A percentile compares a stretch with the other conserved stretches of the same genome.
Evolutionary conservation across 2,797 vertebrate genomes (phyloP).

Genomic region (Tachyglossus aculeatus): DNA sequence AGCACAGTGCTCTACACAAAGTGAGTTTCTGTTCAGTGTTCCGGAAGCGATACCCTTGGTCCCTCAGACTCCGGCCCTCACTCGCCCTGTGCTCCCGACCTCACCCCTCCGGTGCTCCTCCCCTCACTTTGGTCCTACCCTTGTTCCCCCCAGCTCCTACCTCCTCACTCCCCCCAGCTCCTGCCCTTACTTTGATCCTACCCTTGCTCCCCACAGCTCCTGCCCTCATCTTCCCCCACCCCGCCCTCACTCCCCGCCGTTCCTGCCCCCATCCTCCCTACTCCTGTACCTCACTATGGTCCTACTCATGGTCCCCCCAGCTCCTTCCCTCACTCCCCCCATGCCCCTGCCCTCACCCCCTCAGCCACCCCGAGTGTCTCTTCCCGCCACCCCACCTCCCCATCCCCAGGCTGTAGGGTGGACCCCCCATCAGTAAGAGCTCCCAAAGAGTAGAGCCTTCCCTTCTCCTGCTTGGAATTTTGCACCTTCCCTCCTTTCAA

Average conservation of each 20-base stretch:
- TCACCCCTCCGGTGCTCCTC: not conserved
- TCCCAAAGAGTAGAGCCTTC: too few species aligned
- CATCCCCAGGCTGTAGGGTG: not conserved
- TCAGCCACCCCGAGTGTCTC: not conserved
- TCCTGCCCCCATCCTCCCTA: not conserved
- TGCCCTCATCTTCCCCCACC: not conserved
- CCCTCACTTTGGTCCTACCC: not conserved
- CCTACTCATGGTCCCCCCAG: not conserved
- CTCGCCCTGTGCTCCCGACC: not conserved
- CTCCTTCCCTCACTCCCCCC: not conserved
- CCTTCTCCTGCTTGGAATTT: too few species aligned
- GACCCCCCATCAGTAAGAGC: not conserved
- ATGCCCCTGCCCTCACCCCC: fast-evolving
- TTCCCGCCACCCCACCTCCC: not conserved
- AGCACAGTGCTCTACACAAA: too few species aligned
- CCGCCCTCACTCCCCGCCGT: not conserved
- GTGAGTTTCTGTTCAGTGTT: too few species aligned
- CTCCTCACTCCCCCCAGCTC: not conserved
- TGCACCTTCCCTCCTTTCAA: too few species aligned
- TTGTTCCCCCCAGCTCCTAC: not conserved
- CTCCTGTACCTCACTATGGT: not conserved
- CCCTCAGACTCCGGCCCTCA: not conserved
- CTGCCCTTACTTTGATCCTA: not conserved
- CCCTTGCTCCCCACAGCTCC: not conserved
- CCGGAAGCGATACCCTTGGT: too few species aligned